These are phyloP conservation scores for Lepisosteus osseus DNA, from an alignment of 2,113 vertebrate genomes.

Conservation along the genomic window DNA sequence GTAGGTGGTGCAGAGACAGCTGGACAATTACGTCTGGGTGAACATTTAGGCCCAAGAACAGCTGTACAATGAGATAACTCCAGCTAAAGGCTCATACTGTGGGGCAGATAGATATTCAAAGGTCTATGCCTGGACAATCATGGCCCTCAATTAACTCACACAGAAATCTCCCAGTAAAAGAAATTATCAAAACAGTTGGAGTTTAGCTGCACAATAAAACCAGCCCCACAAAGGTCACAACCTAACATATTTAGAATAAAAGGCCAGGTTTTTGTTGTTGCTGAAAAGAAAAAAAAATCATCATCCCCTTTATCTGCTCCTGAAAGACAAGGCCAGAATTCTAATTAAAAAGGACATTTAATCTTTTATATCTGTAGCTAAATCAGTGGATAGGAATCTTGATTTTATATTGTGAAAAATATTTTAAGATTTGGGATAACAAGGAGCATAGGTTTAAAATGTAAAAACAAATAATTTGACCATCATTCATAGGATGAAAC, in stretches of 20 bases:
- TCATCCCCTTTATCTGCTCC: too few species aligned
- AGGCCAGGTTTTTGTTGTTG: not conserved
- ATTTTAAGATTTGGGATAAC: too few species aligned
- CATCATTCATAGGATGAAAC: too few species aligned
- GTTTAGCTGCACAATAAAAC: not conserved
- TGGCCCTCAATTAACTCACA: slow-evolving; percentile 71
- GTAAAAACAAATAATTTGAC: too few species aligned
- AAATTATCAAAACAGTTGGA: slow-evolving; percentile 34
- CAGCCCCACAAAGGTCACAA: slow-evolving; percentile 2
- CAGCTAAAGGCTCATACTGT: slow-evolving; percentile 39
- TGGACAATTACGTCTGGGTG: slow-evolving; percentile 45
- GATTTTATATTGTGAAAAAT: not conserved
- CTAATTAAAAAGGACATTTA: too few species aligned
- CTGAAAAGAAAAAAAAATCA: not conserved
- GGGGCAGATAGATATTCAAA: slow-evolving; percentile 51
- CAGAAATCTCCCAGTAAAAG: slow-evolving; percentile 52
- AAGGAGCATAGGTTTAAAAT: too few species aligned
- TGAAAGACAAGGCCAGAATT: too few species aligned
- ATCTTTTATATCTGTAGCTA: too few species aligned
- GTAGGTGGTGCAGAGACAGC: slow-evolving; percentile 36
- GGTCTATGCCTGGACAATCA: slow-evolving; percentile 58
- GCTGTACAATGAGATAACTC: slow-evolving; percentile 36
- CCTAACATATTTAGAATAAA: slow-evolving; percentile 3
- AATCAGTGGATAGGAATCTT: too few species aligned
- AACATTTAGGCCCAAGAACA: slow-evolving; percentile 43